A percentile compares a stretch with the other conserved stretches of the same genome.
These are phyloP conservation scores for Muntiacus reevesi DNA, from an alignment of 2,113 vertebrate genomes.

Conservation along the genomic window DNA sequence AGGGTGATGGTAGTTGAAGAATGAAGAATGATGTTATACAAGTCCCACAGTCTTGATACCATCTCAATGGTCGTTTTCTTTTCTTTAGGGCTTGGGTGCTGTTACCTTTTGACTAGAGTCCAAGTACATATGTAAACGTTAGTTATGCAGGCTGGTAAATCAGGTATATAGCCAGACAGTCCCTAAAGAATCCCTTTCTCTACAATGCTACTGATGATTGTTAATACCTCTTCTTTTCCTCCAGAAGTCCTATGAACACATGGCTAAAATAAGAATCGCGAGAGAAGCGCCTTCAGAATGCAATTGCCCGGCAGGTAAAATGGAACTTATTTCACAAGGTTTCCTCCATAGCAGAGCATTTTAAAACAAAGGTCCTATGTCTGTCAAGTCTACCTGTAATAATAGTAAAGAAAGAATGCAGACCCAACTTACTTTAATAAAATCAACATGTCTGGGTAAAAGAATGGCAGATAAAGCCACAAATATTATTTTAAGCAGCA, in stretches of 20 bases:
- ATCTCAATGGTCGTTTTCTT: constrained; percentile 35
- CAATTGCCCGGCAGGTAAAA: constrained; percentile 97
- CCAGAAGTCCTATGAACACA: constrained; percentile 93
- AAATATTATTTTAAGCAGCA: constrained; percentile 35
- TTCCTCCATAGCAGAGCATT: constrained; percentile 6
- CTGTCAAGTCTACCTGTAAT: constrained; percentile 46
- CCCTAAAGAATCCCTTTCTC: constrained; percentile 18
- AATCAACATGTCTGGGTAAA: not conserved
- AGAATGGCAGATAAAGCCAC: constrained; percentile 53
- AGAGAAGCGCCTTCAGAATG: constrained; percentile 92
- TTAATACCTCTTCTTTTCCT: constrained; percentile 62
- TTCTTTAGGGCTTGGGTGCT: constrained; percentile 41
- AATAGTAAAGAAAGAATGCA: constrained; percentile 47
- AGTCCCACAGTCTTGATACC: not conserved
- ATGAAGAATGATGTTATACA: not conserved
- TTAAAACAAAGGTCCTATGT: not conserved
- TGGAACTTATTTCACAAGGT: constrained; percentile 1
- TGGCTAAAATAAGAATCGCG: constrained; percentile 91
- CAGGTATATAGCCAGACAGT: not conserved
- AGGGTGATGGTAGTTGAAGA: not conserved
- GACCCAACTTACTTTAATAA: constrained; percentile 57
- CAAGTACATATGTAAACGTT: not conserved
- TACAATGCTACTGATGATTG: constrained; percentile 4
- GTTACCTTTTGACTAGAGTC: constrained; percentile 50
- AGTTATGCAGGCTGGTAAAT: constrained; percentile 10